Base-by-base conservation (phyloP, 2,113 vertebrate species). In the Morone saxatilis region DNA sequence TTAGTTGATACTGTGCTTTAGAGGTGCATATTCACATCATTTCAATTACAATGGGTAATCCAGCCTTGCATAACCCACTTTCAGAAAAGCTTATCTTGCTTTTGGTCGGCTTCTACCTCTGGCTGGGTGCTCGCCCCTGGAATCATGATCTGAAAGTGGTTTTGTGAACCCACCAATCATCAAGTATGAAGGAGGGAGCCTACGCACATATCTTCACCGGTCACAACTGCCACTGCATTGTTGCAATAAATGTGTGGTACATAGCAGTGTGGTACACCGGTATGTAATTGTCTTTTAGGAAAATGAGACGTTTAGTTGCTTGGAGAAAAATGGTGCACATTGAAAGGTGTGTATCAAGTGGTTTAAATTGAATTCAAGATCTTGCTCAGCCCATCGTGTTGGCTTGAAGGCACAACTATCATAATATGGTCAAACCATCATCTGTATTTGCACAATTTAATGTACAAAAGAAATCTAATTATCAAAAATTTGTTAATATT, bases 201-300 rank as follows among this genome's bases (percentile, higher is more conserved):
- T 36, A 54, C 50, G 1, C 13, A 57, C 60, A 66, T n/a, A 57
- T 31, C 66, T 77, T 48, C 22, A 16, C 38, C 2, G 45, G 68
- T 61, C 57, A 1, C 31, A n/a, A 16, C 48, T 54, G 22, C 65
- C 74, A 56, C 1, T 68, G 53, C 31, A 76, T 80, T 89, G 81
- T 89, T 86, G 43, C 56, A 22, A 1, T 73, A 50, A 81, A 36
- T 60, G 61, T 4, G 22, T 71, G 75, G 54, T 59, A 57, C 31
- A 12, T 7, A 60, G 71, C 19, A 40, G 66, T 75, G 86, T 79
- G 74, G 57, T 53, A 36, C 41, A 54, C 75, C 1, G 50, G 70
- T 70, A 66, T 86, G 11, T 47, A 57, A 86, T 76, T 88, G 88
- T 80, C 86, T 80, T 78, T 77, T 17, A 76, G 40, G 51, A 84